phyloP scores from a whole-genome alignment of 2,113 vertebrate genomes.

The chimpanzee (Pan troglodytes) region DNA sequence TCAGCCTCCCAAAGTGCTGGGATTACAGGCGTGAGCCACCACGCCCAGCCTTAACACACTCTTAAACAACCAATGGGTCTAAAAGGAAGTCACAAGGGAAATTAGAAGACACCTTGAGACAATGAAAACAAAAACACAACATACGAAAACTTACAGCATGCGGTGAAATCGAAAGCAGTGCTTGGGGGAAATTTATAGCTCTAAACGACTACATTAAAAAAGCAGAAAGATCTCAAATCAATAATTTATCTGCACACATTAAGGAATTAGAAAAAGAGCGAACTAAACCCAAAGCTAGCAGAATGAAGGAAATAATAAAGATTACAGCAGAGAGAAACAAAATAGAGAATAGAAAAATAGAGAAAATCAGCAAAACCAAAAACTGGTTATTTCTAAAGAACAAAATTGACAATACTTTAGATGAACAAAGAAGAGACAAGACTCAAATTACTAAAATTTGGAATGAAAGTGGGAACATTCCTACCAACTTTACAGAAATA shows the following conservation, averaged over 20 bases:
- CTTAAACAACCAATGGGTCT: not conserved
- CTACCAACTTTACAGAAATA: not conserved
- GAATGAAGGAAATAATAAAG: not conserved
- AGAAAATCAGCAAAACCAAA: not conserved
- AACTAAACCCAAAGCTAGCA: not conserved
- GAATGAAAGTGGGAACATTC: not conserved
- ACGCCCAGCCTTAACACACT: too few relatives aligned
- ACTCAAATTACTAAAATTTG: not conserved
- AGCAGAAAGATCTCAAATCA: not conserved
- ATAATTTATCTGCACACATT: too few relatives aligned
- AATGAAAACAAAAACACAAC: not conserved
- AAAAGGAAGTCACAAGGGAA: not conserved
- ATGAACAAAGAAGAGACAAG: not conserved
- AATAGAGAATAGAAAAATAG: not conserved
- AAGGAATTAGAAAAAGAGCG: not conserved
- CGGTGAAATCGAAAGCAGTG: not conserved
- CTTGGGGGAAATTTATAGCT: too few relatives aligned
- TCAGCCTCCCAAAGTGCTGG: too few relatives aligned
- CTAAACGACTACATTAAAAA: not conserved
- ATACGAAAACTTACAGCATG: accelerated
- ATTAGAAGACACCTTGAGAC: not conserved
- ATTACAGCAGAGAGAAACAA: not conserved
- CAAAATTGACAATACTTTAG: not conserved
- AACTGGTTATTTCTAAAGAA: not conserved
- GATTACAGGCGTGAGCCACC: too few relatives aligned